A percentile compares a stretch with the other conserved stretches of the same genome.
Conservation (phyloP, 37 sponge, comb jelly and placozoan genomes). For the Hormiphora californensis region DNA sequence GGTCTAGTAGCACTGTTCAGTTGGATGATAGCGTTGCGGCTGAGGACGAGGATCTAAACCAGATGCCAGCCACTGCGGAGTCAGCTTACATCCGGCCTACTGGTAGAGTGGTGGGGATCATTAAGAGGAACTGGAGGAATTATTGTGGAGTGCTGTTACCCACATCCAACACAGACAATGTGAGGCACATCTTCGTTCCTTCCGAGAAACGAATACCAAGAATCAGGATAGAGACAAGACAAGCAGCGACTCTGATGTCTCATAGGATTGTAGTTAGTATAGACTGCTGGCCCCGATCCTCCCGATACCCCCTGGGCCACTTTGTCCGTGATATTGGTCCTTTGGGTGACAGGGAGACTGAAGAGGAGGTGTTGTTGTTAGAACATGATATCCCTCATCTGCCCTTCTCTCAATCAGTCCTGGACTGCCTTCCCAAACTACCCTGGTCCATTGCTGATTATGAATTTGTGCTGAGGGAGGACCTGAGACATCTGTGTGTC, state of each 20-base stretch:
- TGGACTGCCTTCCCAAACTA: constrained; percentile 72
- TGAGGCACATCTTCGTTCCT: constrained; percentile 74
- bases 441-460: constrained; percentile 87
- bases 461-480: constrained; percentile 48
- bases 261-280: constrained; percentile 91
- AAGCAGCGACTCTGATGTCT: constrained; percentile 64
- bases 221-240: constrained; percentile 73
- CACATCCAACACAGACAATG: constrained; percentile 24
- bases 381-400: constrained; percentile 92
- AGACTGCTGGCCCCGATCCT: constrained; percentile 84
- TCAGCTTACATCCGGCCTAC: constrained; percentile 13
- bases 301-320: constrained; percentile 83
- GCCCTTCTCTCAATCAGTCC: constrained; percentile 77
- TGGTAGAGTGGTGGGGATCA: constrained; percentile 78
- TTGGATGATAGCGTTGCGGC: constrained; percentile 23
- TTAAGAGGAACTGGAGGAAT: constrained; percentile 81
- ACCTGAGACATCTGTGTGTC: constrained; percentile 71
- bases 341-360: constrained; percentile 91
- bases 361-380: constrained; percentile 87
- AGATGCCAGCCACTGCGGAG: not conserved
- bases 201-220: constrained; percentile 77
- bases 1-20: constrained; percentile 6
- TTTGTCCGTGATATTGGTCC: constrained; percentile 76
- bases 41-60: constrained; percentile 31
- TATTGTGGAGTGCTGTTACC: constrained; percentile 92